Conservation (phyloP, 2,797 vertebrate genomes). For the Pempheris klunzingeri region DNA sequence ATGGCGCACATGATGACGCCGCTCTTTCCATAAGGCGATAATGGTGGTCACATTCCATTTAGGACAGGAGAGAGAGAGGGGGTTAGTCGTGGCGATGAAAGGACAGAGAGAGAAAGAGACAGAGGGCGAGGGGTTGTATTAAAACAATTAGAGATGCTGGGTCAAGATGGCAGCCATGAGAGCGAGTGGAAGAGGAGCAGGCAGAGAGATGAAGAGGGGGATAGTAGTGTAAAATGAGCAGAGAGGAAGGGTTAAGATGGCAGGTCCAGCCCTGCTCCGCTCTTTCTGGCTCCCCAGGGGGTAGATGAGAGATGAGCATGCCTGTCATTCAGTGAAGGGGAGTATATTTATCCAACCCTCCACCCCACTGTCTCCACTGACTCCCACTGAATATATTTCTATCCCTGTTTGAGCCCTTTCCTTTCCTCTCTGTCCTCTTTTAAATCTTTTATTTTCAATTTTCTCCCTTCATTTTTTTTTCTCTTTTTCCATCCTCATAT, state of each 20-base stretch:
- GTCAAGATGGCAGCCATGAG: conserved; percentile 55
- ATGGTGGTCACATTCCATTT: conserved; percentile 73
- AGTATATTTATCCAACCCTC: conserved; percentile 76
- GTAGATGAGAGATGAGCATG: conserved; percentile 71
- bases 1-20: conserved; percentile 70
- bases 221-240: conserved; percentile 64
- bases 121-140: conserved; percentile 42
- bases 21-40: conserved; percentile 73
- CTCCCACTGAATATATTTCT: conserved; percentile 48
- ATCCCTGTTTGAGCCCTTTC: conserved; percentile 36
- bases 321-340: conserved; percentile 71
- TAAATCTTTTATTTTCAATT: conserved; percentile 59
- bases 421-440: conserved; percentile 36
- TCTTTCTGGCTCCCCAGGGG: conserved; percentile 55
- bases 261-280: conserved; percentile 59
- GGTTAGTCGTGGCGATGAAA: conserved; percentile 58
- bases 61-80: conserved; percentile 45
- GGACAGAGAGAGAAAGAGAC: conserved; percentile 30
- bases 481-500: not conserved
- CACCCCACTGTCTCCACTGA: conserved; percentile 36
- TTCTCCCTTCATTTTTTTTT: conserved; percentile 8
- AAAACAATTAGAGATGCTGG: conserved; percentile 64
- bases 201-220: conserved; percentile 33
- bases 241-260: conserved; percentile 70
- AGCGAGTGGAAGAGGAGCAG: conserved; percentile 38